Percentiles rank a stretch among this genome's conserved stretches.
Conservation (phyloP, 92 coral and sea anemone genomes). For the Epizoanthus ramosus region DNA sequence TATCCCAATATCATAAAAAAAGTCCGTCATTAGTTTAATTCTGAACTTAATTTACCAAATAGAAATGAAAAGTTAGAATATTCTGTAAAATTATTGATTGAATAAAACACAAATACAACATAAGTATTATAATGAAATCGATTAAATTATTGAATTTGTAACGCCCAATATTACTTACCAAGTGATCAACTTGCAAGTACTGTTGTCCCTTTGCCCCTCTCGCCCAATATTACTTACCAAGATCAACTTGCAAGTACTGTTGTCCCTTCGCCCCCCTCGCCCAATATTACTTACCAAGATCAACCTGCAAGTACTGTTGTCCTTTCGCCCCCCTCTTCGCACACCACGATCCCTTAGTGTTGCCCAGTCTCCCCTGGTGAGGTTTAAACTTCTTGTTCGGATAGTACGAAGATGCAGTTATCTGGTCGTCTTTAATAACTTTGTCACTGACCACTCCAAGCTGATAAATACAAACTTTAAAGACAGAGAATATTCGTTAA, state of each 20-base stretch:
- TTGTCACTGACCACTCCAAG: slow-evolving; percentile 75
- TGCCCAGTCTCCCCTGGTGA: slow-evolving; percentile 85
- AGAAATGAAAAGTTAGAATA: too few relatives aligned
- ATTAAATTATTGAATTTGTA: too few relatives aligned
- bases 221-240: slow-evolving; percentile 84
- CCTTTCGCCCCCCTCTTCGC: slow-evolving; percentile 54
- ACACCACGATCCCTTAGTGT: slow-evolving; percentile 87
- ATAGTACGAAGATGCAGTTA: slow-evolving; percentile 84
- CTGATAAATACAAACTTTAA: slow-evolving; percentile 79
- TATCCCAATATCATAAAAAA: too few relatives aligned
- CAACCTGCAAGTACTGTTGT: slow-evolving; percentile 70
- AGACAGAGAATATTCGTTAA: background rate
- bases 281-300: slow-evolving; percentile 83
- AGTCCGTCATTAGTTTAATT: too few relatives aligned
- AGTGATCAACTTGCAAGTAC: slow-evolving; percentile 74
- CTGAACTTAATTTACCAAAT: too few relatives aligned
- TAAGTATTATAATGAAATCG: too few relatives aligned
- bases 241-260: slow-evolving; percentile 74
- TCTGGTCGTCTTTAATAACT: slow-evolving; percentile 75
- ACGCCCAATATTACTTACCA: slow-evolving; percentile 52
- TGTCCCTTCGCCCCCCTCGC: slow-evolving; percentile 49
- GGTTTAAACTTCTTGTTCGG: slow-evolving; percentile 65
- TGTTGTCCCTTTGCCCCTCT: slow-evolving; percentile 56
- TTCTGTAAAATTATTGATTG: too few relatives aligned
- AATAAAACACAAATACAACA: too few relatives aligned